These are phyloP conservation scores for Baryphthengus martii DNA, from an alignment of 2,113 vertebrate genomes.

Conservation along the genomic window DNA sequence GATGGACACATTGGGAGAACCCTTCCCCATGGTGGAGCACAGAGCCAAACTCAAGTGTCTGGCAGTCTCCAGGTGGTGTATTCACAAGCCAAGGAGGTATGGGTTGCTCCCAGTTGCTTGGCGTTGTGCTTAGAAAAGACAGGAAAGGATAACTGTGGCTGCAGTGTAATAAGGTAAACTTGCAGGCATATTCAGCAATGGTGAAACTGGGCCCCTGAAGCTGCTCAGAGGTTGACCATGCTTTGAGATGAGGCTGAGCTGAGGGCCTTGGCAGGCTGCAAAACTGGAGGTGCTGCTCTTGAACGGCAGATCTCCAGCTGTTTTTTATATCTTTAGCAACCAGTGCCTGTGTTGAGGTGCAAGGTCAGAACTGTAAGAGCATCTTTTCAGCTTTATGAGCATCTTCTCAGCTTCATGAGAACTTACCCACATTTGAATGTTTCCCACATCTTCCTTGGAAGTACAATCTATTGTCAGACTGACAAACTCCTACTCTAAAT, in stretches of 20 bases:
- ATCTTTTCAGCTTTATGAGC: not conserved
- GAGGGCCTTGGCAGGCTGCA: not conserved
- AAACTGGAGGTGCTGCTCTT: not conserved
- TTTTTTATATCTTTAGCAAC: not conserved
- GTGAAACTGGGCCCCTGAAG: not conserved
- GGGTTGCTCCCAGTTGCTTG: not conserved
- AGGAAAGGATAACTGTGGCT: not conserved
- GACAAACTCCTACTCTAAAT: not conserved
- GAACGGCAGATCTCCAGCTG: not conserved
- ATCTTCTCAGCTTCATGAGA: not conserved
- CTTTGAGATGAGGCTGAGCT: not conserved
- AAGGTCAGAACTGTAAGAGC: not conserved
- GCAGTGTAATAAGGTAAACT: not conserved
- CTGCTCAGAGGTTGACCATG: not conserved
- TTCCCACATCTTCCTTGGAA: not conserved
- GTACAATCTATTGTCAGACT: not conserved
- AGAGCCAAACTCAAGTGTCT: not conserved
- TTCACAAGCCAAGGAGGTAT: not conserved
- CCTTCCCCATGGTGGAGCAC: not conserved
- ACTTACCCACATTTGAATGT: fast-evolving
- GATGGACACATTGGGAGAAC: not conserved
- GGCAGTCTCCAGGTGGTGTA: not conserved
- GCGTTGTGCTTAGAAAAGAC: not conserved
- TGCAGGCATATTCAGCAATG: not conserved
- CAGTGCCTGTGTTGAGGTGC: too few species aligned